Percentiles rank a stretch among this genome's conserved stretches.
These are phyloP conservation scores for Phylloscopus whistleri DNA, from an alignment of 2,113 vertebrate species.

Conservation along the genomic window DNA sequence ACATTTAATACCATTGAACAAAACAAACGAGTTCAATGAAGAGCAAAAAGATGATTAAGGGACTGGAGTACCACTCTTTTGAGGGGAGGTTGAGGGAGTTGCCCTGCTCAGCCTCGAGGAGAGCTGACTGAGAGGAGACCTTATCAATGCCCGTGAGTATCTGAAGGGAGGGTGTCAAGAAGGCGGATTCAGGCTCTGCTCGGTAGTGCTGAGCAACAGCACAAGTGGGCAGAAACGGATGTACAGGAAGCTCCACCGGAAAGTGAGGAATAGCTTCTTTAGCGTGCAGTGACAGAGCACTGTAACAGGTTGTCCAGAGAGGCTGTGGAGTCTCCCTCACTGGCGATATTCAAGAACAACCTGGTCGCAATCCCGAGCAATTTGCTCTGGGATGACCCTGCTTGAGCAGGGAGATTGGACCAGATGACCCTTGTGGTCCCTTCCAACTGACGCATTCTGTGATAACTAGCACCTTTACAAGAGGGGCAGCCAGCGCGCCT, in stretches of 20 bases:
- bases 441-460: not conserved
- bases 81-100: not conserved
- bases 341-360: not conserved
- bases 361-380: fast-evolving
- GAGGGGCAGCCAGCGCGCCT: fast-evolving
- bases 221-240: fast-evolving
- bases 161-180: too few species aligned
- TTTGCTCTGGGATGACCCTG: not conserved
- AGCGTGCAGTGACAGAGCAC: too few species aligned
- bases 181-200: not conserved
- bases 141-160: fast-evolving
- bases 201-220: not conserved
- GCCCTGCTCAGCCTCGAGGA: too few species aligned
- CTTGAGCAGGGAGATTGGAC: too few species aligned
- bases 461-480: fast-evolving
- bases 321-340: not conserved
- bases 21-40: not conserved
- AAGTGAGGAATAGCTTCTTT: not conserved
- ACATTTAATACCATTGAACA: not conserved
- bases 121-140: not conserved
- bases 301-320: not conserved
- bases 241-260: too few species aligned
- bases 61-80: not conserved
- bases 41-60: not conserved
- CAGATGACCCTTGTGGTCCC: not conserved